Evolutionary conservation across 1,140 invertebrate species (phyloP), one percentile per base, ranked within the genome.

Genomic region (Zaprionus africanus): DNA sequence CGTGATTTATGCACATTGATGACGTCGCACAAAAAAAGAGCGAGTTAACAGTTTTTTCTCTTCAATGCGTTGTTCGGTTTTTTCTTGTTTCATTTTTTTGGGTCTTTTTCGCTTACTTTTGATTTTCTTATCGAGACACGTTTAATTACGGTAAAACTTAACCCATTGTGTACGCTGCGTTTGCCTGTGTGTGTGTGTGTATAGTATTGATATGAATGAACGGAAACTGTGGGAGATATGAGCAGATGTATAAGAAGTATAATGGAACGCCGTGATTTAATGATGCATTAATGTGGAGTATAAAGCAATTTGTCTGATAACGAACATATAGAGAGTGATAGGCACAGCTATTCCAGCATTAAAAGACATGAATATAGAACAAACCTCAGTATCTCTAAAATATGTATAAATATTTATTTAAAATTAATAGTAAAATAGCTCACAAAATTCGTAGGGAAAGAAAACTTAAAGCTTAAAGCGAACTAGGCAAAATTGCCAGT

Each of bases 1-100:
- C 84, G 74, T 88, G 84, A 88, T 88, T 88, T 88, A 88, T 88
- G 85, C 85, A 79, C 85, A 90, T 87, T 90, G 84, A 88, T 88
- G 84, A 88, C 85, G 84, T 90, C 72, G 84, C 84, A 76, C 58
- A 63, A 61, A 82, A 79, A 78, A 51, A 38, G 41, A 22, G 28
- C 59, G 67, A 81, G 76, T 69, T 74, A 70, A 60, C 70, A 67
- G 56, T 61, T 80, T 65, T 26, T 41, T 17, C 58, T 60, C 38
- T 38, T 46, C 41, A 46, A 46, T 46, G 41, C 12, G 13, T 12
- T 43, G n/a, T 28, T 56, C 15, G 9, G 17, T 17, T 13, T 51
- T 4, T 49, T 11, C 41, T 43, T 17, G 19, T 9, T 56, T 28
- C 1, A 22, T 22, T 24, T 51, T 51, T 19, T 38, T 54, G 28